Conservation (phyloP, 2,888 invertebrate species). For the Leptarthrus brevirostris region DNA sequence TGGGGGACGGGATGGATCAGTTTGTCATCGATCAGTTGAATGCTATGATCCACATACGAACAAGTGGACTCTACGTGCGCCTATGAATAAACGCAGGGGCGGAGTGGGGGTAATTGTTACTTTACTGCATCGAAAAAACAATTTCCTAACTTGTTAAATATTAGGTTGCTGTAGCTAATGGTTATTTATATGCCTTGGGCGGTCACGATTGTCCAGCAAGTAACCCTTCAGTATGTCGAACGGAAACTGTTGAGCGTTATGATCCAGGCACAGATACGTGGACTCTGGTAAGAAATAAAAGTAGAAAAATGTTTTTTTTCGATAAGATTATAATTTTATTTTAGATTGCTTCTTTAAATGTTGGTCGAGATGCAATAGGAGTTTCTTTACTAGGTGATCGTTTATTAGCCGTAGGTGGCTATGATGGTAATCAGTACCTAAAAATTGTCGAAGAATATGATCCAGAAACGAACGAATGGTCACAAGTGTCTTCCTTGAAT, state of each 20-base stretch:
- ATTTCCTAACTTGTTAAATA: neutral
- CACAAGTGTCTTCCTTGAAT: constrained; percentile 80
- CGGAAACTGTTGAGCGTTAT: constrained; percentile 91
- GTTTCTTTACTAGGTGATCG: constrained; percentile 84
- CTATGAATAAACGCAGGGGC: constrained; percentile 87
- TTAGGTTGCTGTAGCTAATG: constrained; percentile 83
- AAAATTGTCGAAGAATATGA: constrained; percentile 91
- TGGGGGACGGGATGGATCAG: constrained; percentile 91
- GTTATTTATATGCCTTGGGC: constrained; percentile 90
- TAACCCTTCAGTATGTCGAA: constrained; percentile 83
- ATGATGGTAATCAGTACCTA: constrained; percentile 89
- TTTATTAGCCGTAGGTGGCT: constrained; percentile 86
- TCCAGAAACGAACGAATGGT: constrained; percentile 83
- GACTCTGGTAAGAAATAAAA: constrained; percentile 74
- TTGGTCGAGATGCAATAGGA: constrained; percentile 89
- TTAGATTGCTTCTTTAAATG: constrained; percentile 81
- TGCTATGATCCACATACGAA: constrained; percentile 81
- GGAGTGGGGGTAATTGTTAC: constrained; percentile 85
- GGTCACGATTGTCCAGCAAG: constrained; percentile 94
- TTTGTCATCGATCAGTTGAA: constrained; percentile 91
- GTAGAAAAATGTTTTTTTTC: too few relatives aligned
- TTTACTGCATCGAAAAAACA: too few relatives aligned
- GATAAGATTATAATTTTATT: too few relatives aligned
- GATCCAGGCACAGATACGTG: constrained; percentile 84
- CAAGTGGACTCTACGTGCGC: constrained; percentile 84